Evolutionary conservation across 1,140 invertebrate species (phyloP).

Genomic region (Samia ricini): DNA sequence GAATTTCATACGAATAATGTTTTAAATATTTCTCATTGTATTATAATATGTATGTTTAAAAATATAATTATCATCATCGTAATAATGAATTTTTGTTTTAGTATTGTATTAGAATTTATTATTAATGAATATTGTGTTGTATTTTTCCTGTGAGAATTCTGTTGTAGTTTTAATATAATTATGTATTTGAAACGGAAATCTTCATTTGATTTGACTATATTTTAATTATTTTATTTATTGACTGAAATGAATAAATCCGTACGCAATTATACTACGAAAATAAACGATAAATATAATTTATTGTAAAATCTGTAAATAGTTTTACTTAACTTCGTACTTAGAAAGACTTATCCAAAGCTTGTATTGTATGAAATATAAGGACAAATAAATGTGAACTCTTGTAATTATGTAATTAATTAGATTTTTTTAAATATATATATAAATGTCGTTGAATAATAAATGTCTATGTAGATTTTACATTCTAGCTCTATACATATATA

Average conservation of each 20-base stretch:
- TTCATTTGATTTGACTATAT: background rate
- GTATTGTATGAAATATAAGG: background rate
- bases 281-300: background rate
- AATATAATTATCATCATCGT: background rate
- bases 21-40: too few species aligned
- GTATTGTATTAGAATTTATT: background rate
- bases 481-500: constrained; percentile 6
- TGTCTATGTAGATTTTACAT: constrained; percentile 10
- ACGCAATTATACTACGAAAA: background rate
- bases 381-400: constrained; percentile 8
- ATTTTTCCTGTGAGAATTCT: background rate
- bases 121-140: background rate
- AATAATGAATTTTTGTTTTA: too few species aligned
- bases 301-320: constrained; percentile 12
- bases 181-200: too few species aligned
- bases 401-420: constrained; percentile 6
- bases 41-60: background rate
- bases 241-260: background rate
- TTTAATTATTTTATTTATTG: background rate
- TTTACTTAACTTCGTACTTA: constrained; percentile 16
- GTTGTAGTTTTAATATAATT: too few species aligned
- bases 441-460: constrained; percentile 6
- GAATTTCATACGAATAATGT: too few species aligned
- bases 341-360: constrained; percentile 14
- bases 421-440: constrained; percentile 5